Percentiles rank a stretch among this genome's conserved stretches.
Evolutionary conservation across 2,888 invertebrate genomes (phyloP).

Genomic region (Panopea generosa): DNA sequence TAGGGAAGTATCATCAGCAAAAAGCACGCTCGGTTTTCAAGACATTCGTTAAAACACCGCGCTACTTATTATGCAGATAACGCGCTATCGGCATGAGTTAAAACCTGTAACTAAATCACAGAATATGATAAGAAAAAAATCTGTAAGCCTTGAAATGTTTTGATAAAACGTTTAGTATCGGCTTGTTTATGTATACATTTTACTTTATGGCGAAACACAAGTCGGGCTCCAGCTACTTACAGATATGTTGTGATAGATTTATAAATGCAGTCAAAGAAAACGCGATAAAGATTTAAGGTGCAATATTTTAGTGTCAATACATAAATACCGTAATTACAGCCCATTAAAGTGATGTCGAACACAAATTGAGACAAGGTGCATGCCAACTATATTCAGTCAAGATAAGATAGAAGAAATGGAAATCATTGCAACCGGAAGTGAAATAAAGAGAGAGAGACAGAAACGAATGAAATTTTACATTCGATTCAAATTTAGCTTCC

Average conservation of each 20-base stretch:
- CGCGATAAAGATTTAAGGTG: slow-evolving; percentile 31
- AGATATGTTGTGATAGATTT: slow-evolving; percentile 55
- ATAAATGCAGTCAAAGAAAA: slow-evolving; percentile 36
- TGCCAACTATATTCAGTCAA: slow-evolving; percentile 32
- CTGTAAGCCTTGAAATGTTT: slow-evolving; percentile 18
- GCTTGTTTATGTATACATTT: slow-evolving; percentile 54
- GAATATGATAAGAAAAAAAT: slow-evolving; percentile 32
- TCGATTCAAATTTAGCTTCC: no score
- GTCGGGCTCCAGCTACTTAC: slow-evolving; percentile 21
- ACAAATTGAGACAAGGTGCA: slow-evolving; percentile 51
- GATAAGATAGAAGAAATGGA: slow-evolving; percentile 37
- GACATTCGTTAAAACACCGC: no score
- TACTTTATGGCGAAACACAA: slow-evolving; percentile 56
- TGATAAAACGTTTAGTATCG: slow-evolving; percentile 48
- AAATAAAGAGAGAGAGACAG: background rate
- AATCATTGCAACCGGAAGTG: background rate
- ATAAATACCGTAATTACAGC: slow-evolving; percentile 61
- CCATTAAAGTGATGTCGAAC: slow-evolving; percentile 62
- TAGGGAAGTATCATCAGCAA: no score
- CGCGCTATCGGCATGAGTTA: no score
- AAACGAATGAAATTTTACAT: background rate
- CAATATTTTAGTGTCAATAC: slow-evolving; percentile 56
- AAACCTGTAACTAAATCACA: slow-evolving; percentile 2
- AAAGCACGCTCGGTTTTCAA: no score
- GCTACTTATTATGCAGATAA: no score